Percentiles rank a stretch among this genome's conserved stretches.
Conservation (phyloP, 1,140 invertebrate species). For the Penaeus chinensis region DNA sequence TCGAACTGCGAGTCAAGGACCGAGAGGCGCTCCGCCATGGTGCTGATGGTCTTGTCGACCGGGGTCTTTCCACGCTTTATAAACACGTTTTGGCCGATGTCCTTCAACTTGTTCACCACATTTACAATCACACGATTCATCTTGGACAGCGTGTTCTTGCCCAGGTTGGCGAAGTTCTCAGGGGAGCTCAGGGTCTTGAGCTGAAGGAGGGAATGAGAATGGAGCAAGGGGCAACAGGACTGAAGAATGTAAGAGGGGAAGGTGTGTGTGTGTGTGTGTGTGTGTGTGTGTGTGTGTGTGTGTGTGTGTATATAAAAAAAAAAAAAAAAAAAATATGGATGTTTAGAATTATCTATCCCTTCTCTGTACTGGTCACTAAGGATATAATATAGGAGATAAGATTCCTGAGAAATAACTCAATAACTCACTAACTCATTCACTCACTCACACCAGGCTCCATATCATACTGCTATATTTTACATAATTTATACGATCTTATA, state of each 20-base stretch:
- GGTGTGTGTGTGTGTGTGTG: no score
- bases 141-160: constrained; percentile 51
- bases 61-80: constrained; percentile 55
- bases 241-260: no score
- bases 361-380: no score
- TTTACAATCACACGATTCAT: constrained; percentile 62
- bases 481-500: background rate
- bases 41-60: constrained; percentile 51
- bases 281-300: no score
- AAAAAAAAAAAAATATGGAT: no score
- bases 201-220: constrained; percentile 4
- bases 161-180: constrained; percentile 31
- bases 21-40: constrained; percentile 41
- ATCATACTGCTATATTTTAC: background rate
- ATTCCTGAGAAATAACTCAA: no score
- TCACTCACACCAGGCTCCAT: background rate
- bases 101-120: constrained; percentile 60
- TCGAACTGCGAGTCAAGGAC: constrained; percentile 56
- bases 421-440: no score
- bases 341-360: no score
- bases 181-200: constrained; percentile 51
- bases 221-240: no score
- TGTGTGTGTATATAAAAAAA: no score
- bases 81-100: constrained; percentile 50
- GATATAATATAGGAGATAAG: no score